Conservation (phyloP, 2,888 invertebrate species). For the Amitus sp. region DNA sequence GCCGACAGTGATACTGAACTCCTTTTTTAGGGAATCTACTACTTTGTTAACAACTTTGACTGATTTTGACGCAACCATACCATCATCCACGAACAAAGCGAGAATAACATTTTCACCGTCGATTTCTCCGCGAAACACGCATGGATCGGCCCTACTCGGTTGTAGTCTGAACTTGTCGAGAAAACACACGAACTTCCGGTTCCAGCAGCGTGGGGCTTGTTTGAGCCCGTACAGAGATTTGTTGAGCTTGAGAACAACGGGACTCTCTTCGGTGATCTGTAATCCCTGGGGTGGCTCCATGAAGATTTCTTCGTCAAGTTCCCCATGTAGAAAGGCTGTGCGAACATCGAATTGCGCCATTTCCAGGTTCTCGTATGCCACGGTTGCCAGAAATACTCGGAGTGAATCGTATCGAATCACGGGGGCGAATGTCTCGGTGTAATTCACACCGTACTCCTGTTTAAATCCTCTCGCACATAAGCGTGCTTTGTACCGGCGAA, state of each 20-base stretch:
- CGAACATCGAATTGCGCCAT: constrained; percentile 6
- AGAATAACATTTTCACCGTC: constrained; percentile 1
- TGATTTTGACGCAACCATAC: constrained; percentile 12
- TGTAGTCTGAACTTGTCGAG: constrained; percentile 34
- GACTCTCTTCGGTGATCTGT: not conserved
- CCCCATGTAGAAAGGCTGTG: constrained; percentile 40
- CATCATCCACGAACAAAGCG: constrained; percentile 16
- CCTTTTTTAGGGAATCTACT: constrained; percentile 1
- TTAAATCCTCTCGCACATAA: constrained; percentile 35
- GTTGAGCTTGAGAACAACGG: constrained; percentile 43
- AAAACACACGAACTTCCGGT: constrained; percentile 42
- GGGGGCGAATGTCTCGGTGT: constrained; percentile 20
- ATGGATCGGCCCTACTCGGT: constrained; percentile 5
- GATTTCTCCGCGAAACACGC: constrained; percentile 6
- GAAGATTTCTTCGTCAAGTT: constrained; percentile 44
- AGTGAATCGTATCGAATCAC: constrained; percentile 25
- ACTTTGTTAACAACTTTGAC: constrained; percentile 2
- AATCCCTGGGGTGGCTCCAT: constrained; percentile 35
- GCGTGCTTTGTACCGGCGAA: constrained; percentile 31
- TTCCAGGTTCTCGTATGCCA: constrained; percentile 15
- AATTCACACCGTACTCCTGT: constrained; percentile 21
- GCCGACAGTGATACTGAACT: constrained; percentile 6
- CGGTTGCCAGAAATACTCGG: constrained; percentile 11
- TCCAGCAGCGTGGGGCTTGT: constrained; percentile 49
- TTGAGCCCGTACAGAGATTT: constrained; percentile 50